These are phyloP conservation scores for Carlito syrichta DNA, from an alignment of 2,113 vertebrate genomes.

Conservation along the genomic window DNA sequence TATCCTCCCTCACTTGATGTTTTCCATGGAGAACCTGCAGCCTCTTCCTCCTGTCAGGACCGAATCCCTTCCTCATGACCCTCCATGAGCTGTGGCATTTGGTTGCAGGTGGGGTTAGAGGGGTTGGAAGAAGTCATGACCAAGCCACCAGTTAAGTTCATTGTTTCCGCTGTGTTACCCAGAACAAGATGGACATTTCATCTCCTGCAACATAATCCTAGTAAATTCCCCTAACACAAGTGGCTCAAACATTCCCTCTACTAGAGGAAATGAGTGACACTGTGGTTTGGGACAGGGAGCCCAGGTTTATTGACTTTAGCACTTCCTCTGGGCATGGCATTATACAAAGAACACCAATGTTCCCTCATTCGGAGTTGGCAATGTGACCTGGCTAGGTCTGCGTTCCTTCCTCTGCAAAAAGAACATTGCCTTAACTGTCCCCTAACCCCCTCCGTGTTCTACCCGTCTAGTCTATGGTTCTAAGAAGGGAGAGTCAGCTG, in stretches of 20 bases:
- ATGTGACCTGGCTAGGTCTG: background rate
- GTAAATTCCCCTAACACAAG: background rate
- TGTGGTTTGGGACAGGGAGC: background rate
- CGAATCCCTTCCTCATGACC: background rate
- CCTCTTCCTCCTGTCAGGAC: background rate
- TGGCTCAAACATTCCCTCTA: background rate
- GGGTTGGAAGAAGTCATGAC: background rate
- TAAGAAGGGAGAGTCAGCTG: background rate
- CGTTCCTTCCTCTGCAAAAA: background rate
- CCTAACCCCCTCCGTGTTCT: background rate
- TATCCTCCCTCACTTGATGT: background rate
- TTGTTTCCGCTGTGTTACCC: background rate
- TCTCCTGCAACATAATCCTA: background rate
- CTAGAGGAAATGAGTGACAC: background rate
- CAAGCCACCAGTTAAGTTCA: background rate
- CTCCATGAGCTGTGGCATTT: background rate
- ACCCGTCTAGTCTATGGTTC: fast-evolving
- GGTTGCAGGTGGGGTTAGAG: background rate
- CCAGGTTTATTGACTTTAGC: background rate
- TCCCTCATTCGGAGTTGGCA: background rate
- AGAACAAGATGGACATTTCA: background rate
- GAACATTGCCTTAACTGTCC: background rate
- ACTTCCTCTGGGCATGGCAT: background rate
- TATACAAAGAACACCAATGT: background rate
- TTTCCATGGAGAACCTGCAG: background rate